Conservation (phyloP, 2,888 invertebrate genomes). For the Prenolepis imparis region DNA sequence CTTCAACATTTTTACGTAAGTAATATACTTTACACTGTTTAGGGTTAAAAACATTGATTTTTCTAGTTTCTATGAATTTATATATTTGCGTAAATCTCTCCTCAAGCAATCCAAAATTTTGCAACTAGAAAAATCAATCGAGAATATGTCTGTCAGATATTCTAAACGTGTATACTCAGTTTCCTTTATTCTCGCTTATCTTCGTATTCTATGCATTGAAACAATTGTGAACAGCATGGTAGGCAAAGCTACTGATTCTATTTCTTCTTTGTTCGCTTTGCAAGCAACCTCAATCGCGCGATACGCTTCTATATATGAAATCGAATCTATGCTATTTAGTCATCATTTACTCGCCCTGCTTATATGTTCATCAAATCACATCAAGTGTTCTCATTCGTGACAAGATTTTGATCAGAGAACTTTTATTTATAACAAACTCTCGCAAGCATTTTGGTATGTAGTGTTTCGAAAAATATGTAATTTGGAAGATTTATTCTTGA, state of each 20-base stretch:
- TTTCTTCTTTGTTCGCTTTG: conserved; percentile 67
- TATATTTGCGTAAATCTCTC: background rate
- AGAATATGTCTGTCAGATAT: background rate
- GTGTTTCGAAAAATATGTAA: background rate
- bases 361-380: conserved; percentile 19
- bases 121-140: conserved; percentile 21
- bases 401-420: conserved; percentile 9
- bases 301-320: conserved; percentile 62
- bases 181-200: conserved; percentile 60
- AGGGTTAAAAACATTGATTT: conserved; percentile 36
- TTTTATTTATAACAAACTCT: conserved; percentile 30
- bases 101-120: background rate
- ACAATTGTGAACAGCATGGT: conserved; percentile 79
- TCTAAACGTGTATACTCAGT: conserved; percentile 35
- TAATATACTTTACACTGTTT: conserved; percentile 29
- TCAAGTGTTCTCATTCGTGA: conserved; percentile 38
- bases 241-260: conserved; percentile 71
- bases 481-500: background rate
- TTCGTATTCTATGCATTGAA: conserved; percentile 68
- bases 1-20: conserved; percentile 3
- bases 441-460: conserved; percentile 12
- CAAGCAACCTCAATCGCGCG: conserved; percentile 56
- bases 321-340: conserved; percentile 56
- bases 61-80: background rate
- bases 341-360: conserved; percentile 53